These are phyloP conservation scores for Kryphioiulus occultus DNA, from an alignment of 2,888 invertebrate species.

Conservation along the genomic window DNA sequence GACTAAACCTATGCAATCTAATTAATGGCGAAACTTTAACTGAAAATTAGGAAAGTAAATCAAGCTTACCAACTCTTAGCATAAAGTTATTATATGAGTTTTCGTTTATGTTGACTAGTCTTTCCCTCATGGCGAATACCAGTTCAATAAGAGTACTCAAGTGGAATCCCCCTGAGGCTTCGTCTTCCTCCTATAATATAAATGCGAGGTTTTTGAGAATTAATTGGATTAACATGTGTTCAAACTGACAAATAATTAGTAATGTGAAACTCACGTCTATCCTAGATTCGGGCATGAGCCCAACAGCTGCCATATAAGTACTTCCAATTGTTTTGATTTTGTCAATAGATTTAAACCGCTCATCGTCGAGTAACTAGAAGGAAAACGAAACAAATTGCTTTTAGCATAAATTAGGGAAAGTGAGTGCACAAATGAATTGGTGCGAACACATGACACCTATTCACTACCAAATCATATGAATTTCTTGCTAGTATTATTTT, in stretches of 20 bases:
- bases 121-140: conserved; percentile 86
- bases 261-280: conserved; percentile 62
- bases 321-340: conserved; percentile 94
- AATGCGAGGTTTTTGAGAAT: background rate
- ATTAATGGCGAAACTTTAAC: too few relatives aligned
- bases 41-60: background rate
- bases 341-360: conserved; percentile 84
- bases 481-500: too few relatives aligned
- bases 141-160: conserved; percentile 87
- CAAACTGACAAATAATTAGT: background rate
- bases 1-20: too few relatives aligned
- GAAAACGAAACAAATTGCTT: background rate
- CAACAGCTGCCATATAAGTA: conserved; percentile 92
- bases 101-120: conserved; percentile 85
- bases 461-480: too few relatives aligned
- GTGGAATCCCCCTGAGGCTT: conserved; percentile 71
- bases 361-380: conserved; percentile 77
- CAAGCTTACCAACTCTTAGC: conserved; percentile 80
- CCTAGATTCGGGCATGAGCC: conserved; percentile 81
- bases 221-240: background rate
- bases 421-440: too few relatives aligned
- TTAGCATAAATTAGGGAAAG: too few relatives aligned
- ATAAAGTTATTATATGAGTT: conserved; percentile 93
- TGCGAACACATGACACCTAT: too few relatives aligned
- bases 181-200: conserved; percentile 65